Evolutionary conservation across 2,888 invertebrate genomes (phyloP).

Genomic region (Stenodema calcarata): DNA sequence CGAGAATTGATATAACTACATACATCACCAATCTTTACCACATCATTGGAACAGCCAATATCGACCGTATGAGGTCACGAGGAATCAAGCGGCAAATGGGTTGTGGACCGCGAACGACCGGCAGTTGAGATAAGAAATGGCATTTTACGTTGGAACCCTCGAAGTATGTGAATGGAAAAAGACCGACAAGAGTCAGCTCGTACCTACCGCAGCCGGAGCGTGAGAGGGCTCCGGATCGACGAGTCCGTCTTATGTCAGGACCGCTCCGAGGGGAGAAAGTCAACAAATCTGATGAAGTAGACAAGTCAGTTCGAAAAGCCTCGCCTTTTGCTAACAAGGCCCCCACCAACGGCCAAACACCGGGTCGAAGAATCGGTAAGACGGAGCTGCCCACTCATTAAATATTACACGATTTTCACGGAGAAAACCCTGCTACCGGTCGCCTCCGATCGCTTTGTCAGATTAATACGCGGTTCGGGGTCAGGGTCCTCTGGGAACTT

Average conservation of each 20-base stretch:
- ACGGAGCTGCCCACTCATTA: slow-evolving; percentile 27
- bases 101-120: not conserved
- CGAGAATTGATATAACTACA: too few relatives aligned
- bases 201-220: slow-evolving; percentile 35
- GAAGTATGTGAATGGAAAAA: slow-evolving; percentile 30
- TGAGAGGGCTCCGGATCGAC: not conserved
- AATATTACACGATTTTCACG: slow-evolving; percentile 44
- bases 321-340: slow-evolving; percentile 27
- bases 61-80: too few relatives aligned
- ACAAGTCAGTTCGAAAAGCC: not conserved
- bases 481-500: slow-evolving; percentile 15
- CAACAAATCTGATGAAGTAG: slow-evolving; percentile 25
- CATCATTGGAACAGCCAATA: too few relatives aligned
- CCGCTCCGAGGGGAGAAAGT: slow-evolving; percentile 33
- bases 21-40: too few relatives aligned
- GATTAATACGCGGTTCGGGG: slow-evolving; percentile 24
- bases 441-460: slow-evolving; percentile 10
- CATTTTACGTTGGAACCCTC: not conserved
- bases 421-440: slow-evolving; percentile 19
- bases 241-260: slow-evolving; percentile 20
- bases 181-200: slow-evolving; percentile 3
- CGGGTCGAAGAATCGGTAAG: not conserved
- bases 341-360: not conserved
- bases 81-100: not conserved
- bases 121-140: not conserved